phyloP scores from a whole-genome alignment of 2,888 invertebrate genomes.

The Beris chalybata region DNA sequence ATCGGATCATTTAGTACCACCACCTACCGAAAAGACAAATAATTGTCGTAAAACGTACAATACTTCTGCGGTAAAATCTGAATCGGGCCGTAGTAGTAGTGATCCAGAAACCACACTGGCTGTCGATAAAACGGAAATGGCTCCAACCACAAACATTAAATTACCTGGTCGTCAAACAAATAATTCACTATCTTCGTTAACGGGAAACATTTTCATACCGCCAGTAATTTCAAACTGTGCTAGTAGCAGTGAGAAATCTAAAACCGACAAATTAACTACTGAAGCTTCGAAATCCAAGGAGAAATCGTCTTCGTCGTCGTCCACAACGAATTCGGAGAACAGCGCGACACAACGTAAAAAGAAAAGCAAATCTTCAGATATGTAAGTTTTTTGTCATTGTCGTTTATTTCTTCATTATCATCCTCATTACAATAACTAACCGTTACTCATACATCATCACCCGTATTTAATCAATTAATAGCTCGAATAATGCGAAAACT shows the following conservation, averaged over 20 bases:
- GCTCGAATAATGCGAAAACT: conserved; percentile 19
- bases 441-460: background rate
- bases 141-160: conserved; percentile 55
- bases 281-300: conserved; percentile 39
- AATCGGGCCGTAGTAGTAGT: background rate
- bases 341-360: conserved; percentile 50
- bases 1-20: conserved; percentile 48
- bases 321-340: conserved; percentile 28
- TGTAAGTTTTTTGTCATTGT: conserved; percentile 58
- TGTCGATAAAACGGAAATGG: conserved; percentile 44
- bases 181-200: conserved; percentile 81
- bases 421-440: background rate
- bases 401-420: background rate
- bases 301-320: background rate
- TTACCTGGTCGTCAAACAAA: conserved; percentile 78
- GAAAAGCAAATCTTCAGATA: conserved; percentile 69
- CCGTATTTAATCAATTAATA: background rate
- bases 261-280: conserved; percentile 50
- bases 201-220: conserved; percentile 79
- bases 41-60: conserved; percentile 43
- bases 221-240: conserved; percentile 43
- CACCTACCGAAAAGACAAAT: conserved; percentile 44
- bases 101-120: conserved; percentile 23
- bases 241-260: conserved; percentile 52
- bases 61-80: conserved; percentile 2